Base-by-base conservation (phyloP, 2,113 vertebrate genomes). In the Accipiter virgatus region DNA sequence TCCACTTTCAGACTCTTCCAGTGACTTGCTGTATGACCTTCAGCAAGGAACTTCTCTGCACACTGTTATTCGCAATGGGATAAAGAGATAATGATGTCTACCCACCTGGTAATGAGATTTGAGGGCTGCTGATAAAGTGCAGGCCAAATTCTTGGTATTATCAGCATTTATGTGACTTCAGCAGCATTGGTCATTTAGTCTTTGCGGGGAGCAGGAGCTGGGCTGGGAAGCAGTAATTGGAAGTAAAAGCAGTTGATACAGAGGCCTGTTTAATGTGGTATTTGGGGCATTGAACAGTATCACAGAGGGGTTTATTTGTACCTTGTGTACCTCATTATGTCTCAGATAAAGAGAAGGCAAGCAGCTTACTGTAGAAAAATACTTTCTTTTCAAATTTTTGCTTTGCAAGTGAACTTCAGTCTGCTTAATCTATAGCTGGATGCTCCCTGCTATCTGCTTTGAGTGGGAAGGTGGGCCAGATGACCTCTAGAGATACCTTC, bases 81-180 rank as follows among this genome's bases (percentile, higher is more conserved):
- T 96, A 86, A 95, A 89, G 93, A 95, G 71, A 94, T 96, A 96
- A 96, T 93, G 89, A 90, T 94, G 91, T 95, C 95, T 95, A 47
- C 86, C 95, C 74, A 95, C 91, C 95, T 95, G 66, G 93, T 96
- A 97, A 97, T 94, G 93, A 96, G 91, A 86, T 95, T 95, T 93
- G 93, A 97, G 71, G 89, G 66, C 70, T 93, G 70, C 84, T 95
- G 95, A 95, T 93, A 89, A 95, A 97, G 81, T 72, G 62, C 93
- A 95, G 81, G 86, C 93, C 83, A 93, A 94, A 93, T 94, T 94
- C 86, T 85, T 93, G 71, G 95, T 91, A 80, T 94, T 96, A 96
- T 77, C 91, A 96, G 80, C 70, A 89, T 78, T 94, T 94, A 84
- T 18, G 70, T 89, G 94, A 91, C 88, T 92, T 90, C 73, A 84